phyloP scores from a whole-genome alignment of 1,140 invertebrate species.

The Galleria mellonella region DNA sequence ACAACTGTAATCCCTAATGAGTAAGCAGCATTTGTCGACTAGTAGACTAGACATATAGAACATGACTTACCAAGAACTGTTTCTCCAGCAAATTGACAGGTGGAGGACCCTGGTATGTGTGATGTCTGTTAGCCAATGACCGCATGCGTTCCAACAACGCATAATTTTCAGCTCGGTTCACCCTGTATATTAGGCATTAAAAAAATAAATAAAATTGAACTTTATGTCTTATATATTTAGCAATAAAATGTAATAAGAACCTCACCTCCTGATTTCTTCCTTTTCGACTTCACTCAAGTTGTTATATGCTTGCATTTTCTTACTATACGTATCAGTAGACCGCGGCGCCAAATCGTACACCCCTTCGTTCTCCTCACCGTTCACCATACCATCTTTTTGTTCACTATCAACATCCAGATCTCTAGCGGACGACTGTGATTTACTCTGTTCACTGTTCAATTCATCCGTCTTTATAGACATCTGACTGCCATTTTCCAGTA shows the following conservation, averaged over 20 bases:
- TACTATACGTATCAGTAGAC: slow-evolving; percentile 55
- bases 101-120: slow-evolving; percentile 55
- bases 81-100: slow-evolving; percentile 82
- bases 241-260: slow-evolving; percentile 3
- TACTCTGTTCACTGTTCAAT: slow-evolving; percentile 47
- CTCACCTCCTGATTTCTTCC: slow-evolving; percentile 56
- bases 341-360: slow-evolving; percentile 59
- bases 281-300: slow-evolving; percentile 63
- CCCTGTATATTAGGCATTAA: slow-evolving; percentile 26
- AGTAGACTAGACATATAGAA: too few relatives aligned
- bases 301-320: slow-evolving; percentile 64
- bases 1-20: too few relatives aligned
- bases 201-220: too few relatives aligned
- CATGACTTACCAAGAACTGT: slow-evolving; percentile 84
- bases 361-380: slow-evolving; percentile 57
- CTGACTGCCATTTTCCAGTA: slow-evolving; percentile 49
- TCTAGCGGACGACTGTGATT: slow-evolving; percentile 37
- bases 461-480: slow-evolving; percentile 56
- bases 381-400: slow-evolving; percentile 41
- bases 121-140: slow-evolving; percentile 45
- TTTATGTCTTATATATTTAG: background rate
- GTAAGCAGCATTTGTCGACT: too few relatives aligned
- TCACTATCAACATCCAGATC: slow-evolving; percentile 28
- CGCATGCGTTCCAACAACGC: slow-evolving; percentile 61
- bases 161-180: slow-evolving; percentile 63